These are phyloP conservation scores for Kradibia gibbosae DNA, from an alignment of 1,140 invertebrate species.

Conservation along the genomic window DNA sequence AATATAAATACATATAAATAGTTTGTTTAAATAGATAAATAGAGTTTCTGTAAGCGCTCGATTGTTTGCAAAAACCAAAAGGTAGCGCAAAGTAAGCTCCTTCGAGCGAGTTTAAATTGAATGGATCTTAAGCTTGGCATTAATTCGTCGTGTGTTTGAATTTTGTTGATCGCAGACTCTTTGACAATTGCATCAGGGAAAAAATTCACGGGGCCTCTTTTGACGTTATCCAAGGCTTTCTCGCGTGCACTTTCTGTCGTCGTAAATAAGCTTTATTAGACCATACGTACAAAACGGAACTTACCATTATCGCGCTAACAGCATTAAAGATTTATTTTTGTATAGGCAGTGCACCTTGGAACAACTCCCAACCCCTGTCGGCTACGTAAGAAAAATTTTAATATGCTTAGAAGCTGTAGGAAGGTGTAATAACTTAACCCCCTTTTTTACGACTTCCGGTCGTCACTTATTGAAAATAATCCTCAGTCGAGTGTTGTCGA, in stretches of 20 bases:
- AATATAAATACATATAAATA: too few species aligned
- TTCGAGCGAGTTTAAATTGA: not conserved
- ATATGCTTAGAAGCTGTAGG: constrained; percentile 63
- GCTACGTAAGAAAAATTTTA: constrained; percentile 59
- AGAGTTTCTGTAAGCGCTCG: not conserved
- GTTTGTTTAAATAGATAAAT: not conserved
- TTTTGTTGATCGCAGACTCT: not conserved
- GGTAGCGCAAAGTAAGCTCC: not conserved
- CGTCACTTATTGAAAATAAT: constrained; percentile 38
- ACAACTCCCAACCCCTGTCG: not conserved
- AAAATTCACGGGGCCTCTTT: not conserved
- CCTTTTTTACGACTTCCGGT: not conserved
- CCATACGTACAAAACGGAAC: constrained; percentile 42
- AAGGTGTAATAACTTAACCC: constrained; percentile 53
- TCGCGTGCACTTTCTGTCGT: not conserved
- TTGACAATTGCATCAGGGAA: not conserved
- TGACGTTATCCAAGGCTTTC: not conserved
- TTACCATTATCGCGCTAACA: constrained; percentile 59
- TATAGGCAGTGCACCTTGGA: constrained; percentile 27
- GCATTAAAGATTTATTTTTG: constrained; percentile 64
- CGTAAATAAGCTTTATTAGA: constrained; percentile 19
- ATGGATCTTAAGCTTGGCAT: constrained; percentile 23
- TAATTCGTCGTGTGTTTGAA: constrained; percentile 30
- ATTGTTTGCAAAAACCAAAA: not conserved
- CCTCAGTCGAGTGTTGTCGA: not conserved